Evolutionary conservation across 1,140 invertebrate genomes (phyloP).

Genomic region (Polyergus mexicanus): DNA sequence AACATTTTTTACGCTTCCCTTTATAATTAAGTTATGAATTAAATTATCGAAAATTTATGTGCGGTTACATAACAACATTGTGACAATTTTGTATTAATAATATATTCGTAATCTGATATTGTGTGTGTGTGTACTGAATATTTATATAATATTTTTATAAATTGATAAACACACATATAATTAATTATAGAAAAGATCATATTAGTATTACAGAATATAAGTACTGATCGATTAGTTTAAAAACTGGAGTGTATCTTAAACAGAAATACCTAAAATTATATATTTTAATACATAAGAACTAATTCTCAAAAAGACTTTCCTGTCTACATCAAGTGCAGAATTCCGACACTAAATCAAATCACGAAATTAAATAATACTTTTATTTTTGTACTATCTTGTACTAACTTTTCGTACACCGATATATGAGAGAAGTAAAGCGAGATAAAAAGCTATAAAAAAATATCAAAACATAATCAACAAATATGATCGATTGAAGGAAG

Average conservation of each 20-base stretch:
- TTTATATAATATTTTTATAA: constrained; percentile 2
- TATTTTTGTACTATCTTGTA: not conserved
- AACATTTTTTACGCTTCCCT: not conserved
- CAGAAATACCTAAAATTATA: not conserved
- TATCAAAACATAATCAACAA: not conserved
- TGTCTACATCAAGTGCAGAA: not conserved
- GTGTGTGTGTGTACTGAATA: not conserved
- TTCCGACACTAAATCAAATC: not conserved
- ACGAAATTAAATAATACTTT: not conserved
- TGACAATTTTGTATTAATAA: not conserved
- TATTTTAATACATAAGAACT: not conserved
- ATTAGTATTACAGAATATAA: not conserved
- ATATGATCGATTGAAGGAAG: not conserved
- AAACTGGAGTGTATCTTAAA: not conserved
- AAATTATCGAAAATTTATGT: not conserved
- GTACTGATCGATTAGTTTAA: not conserved
- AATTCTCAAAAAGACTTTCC: not conserved
- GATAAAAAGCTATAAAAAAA: not conserved
- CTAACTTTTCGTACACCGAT: not conserved
- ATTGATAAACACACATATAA: not conserved
- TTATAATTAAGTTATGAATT: no score
- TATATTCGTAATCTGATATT: not conserved
- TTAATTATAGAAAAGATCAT: not conserved
- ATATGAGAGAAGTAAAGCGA: not conserved
- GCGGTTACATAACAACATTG: not conserved